Conservation (phyloP, 1,140 invertebrate species). For the Trichogramma pretiosum region DNA sequence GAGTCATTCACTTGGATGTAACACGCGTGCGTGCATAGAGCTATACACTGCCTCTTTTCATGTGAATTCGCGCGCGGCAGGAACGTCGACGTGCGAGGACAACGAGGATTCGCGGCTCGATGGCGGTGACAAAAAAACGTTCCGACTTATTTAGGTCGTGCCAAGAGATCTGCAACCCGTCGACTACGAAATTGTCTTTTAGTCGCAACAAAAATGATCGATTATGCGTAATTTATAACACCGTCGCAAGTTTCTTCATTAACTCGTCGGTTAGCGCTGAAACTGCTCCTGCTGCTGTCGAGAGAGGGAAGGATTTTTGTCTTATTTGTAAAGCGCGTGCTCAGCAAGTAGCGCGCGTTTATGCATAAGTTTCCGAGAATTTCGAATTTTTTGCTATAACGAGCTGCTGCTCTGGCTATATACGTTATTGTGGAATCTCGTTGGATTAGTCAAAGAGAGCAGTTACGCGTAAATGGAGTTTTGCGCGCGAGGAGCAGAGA, state of each 20-base stretch:
- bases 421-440: slow-evolving; percentile 5
- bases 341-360: slow-evolving; percentile 3
- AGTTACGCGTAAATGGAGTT: no score
- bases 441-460: neutral
- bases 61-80: no score
- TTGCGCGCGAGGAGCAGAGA: neutral
- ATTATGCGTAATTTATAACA: slow-evolving; percentile 1
- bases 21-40: no score
- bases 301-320: neutral
- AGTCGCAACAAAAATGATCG: no score
- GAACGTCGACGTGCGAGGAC: no score
- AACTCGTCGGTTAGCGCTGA: no score
- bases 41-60: no score
- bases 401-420: neutral
- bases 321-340: neutral
- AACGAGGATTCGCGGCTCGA: no score
- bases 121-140: no score
- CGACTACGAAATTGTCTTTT: neutral
- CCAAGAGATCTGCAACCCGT: slow-evolving; percentile 12
- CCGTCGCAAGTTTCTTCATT: slow-evolving; percentile 5
- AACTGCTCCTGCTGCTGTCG: slow-evolving; percentile 3
- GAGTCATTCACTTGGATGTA: no score
- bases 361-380: slow-evolving; percentile 4
- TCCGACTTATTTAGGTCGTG: slow-evolving; percentile 16
- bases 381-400: slow-evolving; percentile 4